These are phyloP conservation scores for Xylota sylvarum DNA, from an alignment of 2,888 invertebrate species.

Conservation along the genomic window DNA sequence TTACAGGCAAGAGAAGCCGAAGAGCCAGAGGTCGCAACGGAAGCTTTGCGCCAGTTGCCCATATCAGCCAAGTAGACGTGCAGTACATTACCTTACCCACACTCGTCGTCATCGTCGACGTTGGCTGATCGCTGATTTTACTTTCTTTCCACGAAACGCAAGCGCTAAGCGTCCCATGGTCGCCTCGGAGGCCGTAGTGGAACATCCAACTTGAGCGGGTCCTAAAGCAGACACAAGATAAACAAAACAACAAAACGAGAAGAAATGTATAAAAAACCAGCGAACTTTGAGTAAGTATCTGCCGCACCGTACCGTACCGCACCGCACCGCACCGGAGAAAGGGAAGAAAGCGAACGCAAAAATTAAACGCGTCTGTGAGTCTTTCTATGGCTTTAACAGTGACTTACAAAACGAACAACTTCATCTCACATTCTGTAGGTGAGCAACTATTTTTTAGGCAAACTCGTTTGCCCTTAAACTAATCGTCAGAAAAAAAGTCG, in stretches of 20 bases:
- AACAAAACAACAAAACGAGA: constrained; percentile 58
- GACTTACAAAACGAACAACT: constrained; percentile 56
- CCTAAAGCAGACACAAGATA: constrained; percentile 63
- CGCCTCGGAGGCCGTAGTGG: constrained; percentile 45
- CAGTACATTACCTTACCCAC: constrained; percentile 69
- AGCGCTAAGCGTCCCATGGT: constrained; percentile 64
- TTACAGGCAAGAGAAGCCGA: constrained; percentile 9
- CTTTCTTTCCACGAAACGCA: constrained; percentile 74
- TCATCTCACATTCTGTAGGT: constrained; percentile 50
- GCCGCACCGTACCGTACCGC: constrained; percentile 17
- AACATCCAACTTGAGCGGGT: constrained; percentile 54
- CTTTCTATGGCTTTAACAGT: constrained; percentile 53
- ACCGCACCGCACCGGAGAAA: constrained; percentile 56
- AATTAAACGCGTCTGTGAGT: constrained; percentile 41
- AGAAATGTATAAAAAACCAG: constrained; percentile 40
- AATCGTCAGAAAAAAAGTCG: constrained; percentile 24
- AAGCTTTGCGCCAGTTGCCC: constrained; percentile 76
- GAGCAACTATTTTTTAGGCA: constrained; percentile 44
- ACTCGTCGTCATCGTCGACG: not conserved
- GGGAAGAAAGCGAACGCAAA: constrained; percentile 65
- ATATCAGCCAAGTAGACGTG: constrained; percentile 67
- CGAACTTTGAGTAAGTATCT: not conserved
- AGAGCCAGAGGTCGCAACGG: constrained; percentile 61
- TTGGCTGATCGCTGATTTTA: constrained; percentile 56
- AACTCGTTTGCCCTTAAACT: constrained; percentile 62